phyloP scores from a whole-genome alignment of 2,797 vertebrate genomes.

The Macroramphosus scolopax region DNA sequence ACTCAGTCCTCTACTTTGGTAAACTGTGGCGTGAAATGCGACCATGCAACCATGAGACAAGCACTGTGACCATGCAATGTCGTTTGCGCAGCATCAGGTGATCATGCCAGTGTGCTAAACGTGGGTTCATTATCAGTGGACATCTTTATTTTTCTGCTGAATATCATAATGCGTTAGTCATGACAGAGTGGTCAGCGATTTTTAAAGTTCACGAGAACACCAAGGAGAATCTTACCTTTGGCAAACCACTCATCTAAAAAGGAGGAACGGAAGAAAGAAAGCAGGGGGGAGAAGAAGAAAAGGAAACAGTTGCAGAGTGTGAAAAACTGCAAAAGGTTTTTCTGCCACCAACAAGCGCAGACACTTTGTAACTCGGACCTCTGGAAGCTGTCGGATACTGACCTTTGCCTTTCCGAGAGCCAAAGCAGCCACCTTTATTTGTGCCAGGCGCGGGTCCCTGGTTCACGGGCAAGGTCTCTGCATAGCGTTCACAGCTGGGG shows the following conservation, averaged over 20 bases:
- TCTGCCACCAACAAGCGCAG: conserved; percentile 69
- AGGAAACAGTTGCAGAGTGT: conserved; percentile 67
- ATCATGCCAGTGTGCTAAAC: conserved; percentile 42
- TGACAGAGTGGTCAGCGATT: conserved; percentile 17
- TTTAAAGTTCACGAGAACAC: conserved; percentile 48
- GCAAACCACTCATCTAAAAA: conserved; percentile 95
- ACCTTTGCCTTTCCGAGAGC: conserved; percentile 97
- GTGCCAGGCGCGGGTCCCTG: conserved; percentile 68
- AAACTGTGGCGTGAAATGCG: conserved; percentile 6
- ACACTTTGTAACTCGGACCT: conserved; percentile 4
- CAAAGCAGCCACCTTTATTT: conserved; percentile 92
- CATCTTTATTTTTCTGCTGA: conserved; percentile 8
- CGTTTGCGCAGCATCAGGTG: conserved; percentile 17
- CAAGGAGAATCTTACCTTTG: conserved; percentile 88
- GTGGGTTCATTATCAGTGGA: conserved; percentile 4
- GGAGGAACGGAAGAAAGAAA: conserved; percentile 53
- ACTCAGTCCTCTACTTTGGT: conserved; percentile 7
- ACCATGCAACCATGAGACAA: conserved; percentile 49
- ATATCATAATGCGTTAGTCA: conserved; percentile 40
- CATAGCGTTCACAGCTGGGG: conserved; percentile 87
- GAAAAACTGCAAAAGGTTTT: conserved; percentile 73
- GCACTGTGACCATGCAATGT: conserved; percentile 58
- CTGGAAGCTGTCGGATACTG: conserved; percentile 17
- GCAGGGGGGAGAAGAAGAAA: conserved; percentile 34
- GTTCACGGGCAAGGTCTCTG: conserved; percentile 74